A percentile compares a stretch with the other conserved stretches of the same genome.
These are phyloP conservation scores for Brachyopa scutellaris DNA, from an alignment of 2,888 invertebrate genomes.

Conservation along the genomic window DNA sequence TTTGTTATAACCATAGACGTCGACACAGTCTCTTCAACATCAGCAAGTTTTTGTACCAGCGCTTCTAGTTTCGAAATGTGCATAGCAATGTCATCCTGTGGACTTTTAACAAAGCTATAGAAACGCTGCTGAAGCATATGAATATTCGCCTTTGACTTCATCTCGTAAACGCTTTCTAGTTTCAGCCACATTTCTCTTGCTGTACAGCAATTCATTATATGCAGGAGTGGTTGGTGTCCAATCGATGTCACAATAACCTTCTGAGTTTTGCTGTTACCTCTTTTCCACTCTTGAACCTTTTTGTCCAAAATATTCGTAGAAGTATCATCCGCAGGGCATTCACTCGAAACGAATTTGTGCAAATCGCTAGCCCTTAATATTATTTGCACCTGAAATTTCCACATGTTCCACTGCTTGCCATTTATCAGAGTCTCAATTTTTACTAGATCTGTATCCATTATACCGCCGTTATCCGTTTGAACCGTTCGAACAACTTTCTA, in stretches of 20 bases:
- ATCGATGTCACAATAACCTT: no score
- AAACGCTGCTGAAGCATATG: slow-evolving; percentile 76
- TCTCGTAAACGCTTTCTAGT: no score
- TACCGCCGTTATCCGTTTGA: no score
- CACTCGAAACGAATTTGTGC: background rate
- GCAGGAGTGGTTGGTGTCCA: background rate
- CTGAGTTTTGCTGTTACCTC: background rate
- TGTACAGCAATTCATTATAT: background rate
- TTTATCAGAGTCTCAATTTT: background rate
- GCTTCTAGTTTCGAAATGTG: slow-evolving; percentile 50
- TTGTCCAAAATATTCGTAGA: background rate
- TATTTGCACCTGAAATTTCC: background rate
- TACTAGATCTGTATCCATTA: background rate
- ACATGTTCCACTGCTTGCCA: background rate
- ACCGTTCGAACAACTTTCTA: no score
- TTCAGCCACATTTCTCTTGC: no score
- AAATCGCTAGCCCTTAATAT: background rate
- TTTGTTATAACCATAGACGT: no score
- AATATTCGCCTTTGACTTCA: slow-evolving; percentile 76
- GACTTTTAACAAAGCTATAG: slow-evolving; percentile 54
- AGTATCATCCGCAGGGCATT: background rate
- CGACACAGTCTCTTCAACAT: no score
- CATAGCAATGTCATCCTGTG: slow-evolving; percentile 59
- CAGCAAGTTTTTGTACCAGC: no score
- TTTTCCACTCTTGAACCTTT: background rate